These are phyloP conservation scores for Diadumene lineata DNA, from an alignment of 92 coral and sea anemone genomes.

Conservation along the genomic window DNA sequence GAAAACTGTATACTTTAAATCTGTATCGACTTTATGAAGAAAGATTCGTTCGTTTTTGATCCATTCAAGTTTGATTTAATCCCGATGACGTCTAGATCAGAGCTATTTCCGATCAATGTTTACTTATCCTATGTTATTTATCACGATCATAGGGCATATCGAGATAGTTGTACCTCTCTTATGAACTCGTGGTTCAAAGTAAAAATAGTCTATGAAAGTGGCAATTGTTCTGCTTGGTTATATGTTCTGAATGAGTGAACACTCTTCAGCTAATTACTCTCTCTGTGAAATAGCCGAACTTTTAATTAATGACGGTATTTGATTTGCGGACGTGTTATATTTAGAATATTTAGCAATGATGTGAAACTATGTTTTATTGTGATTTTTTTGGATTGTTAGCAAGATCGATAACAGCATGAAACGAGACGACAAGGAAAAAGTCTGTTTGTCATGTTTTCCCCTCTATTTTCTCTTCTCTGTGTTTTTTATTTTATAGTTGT, in stretches of 20 bases:
- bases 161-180: background rate
- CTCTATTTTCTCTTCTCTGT: too few relatives aligned
- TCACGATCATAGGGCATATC: background rate
- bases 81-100: background rate
- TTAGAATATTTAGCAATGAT: background rate
- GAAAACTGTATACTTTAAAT: too few relatives aligned
- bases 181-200: background rate
- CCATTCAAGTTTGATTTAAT: background rate
- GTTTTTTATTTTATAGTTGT: too few relatives aligned
- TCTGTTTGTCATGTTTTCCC: too few relatives aligned
- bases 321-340: background rate
- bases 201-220: background rate
- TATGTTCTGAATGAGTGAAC: slow-evolving; percentile 8
- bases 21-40: too few relatives aligned
- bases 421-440: too few relatives aligned
- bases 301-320: slow-evolving; percentile 3
- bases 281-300: background rate
- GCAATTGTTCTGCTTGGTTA: background rate
- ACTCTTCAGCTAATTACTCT: background rate
- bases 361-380: background rate
- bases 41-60: background rate
- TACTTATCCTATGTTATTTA: slow-evolving; percentile 1
- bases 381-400: background rate
- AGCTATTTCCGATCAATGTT: slow-evolving; percentile 6
- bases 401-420: background rate